phyloP scores from a whole-genome alignment of 2,797 vertebrate genomes.

The Macrochelys suwanniensis region DNA sequence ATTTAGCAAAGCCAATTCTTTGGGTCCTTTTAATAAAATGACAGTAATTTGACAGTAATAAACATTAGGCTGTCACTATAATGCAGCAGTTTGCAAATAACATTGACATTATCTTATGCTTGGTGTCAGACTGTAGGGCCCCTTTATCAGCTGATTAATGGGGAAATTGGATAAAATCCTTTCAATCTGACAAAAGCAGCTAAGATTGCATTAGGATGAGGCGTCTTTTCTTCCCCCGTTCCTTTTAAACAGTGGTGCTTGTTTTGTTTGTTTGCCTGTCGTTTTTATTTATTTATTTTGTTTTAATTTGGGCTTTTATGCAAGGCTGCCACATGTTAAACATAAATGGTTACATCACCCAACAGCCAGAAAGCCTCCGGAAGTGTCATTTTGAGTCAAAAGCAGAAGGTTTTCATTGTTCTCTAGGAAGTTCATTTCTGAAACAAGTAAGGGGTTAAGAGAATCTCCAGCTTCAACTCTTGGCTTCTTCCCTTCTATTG shows the following conservation, averaged over 20 bases:
- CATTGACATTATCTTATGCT: slow-evolving; percentile 64
- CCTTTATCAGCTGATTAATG: slow-evolving; percentile 62
- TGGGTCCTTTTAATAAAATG: slow-evolving; percentile 60
- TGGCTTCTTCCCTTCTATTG: background rate
- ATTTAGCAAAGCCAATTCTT: slow-evolving; percentile 45
- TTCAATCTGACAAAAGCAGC: slow-evolving; percentile 47
- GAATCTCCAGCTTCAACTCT: background rate
- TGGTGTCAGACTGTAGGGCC: slow-evolving; percentile 43
- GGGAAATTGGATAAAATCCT: slow-evolving; percentile 39
- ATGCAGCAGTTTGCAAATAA: slow-evolving; percentile 60
- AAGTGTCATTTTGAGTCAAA: background rate
- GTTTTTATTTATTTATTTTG: background rate
- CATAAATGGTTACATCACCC: background rate
- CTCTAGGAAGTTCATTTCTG: background rate
- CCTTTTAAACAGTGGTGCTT: background rate
- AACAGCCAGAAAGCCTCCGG: background rate
- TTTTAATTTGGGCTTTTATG: background rate
- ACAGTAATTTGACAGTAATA: slow-evolving; percentile 73
- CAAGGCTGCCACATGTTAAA: slow-evolving; percentile 6
- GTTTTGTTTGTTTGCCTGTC: background rate
- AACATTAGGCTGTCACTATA: slow-evolving; percentile 57
- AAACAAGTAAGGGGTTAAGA: background rate
- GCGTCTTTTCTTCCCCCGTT: background rate
- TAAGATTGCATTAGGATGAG: background rate
- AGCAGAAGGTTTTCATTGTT: background rate